Conservation (phyloP, 2,888 invertebrate species). For the Lathronympha strigana region DNA sequence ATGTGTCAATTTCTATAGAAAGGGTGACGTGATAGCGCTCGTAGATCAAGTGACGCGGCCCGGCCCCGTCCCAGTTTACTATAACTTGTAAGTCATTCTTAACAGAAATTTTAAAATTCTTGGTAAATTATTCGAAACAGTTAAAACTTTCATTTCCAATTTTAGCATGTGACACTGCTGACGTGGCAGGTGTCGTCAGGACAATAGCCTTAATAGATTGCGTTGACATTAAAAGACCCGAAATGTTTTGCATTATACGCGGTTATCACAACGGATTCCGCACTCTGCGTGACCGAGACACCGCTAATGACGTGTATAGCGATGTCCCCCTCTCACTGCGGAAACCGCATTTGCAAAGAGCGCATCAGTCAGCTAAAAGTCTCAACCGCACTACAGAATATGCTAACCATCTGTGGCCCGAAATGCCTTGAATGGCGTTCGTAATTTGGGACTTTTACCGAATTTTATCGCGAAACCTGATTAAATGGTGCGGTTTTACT, state of each 20-base stretch:
- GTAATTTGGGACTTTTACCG: conserved; percentile 56
- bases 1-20: conserved; percentile 1
- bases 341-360: too few relatives aligned
- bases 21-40: too few relatives aligned
- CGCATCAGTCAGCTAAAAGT: conserved; percentile 74
- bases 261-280: too few relatives aligned
- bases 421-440: conserved; percentile 62
- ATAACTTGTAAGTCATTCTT: too few relatives aligned
- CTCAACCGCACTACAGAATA: conserved; percentile 71
- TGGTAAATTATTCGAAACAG: too few relatives aligned
- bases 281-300: too few relatives aligned
- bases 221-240: conserved; percentile 64
- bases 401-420: conserved; percentile 22
- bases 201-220: conserved; percentile 72
- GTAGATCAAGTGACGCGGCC: too few relatives aligned
- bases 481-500: conserved; percentile 69
- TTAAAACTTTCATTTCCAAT: conserved; percentile 53
- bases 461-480: conserved; percentile 51
- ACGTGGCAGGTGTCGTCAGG: conserved; percentile 65
- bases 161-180: conserved; percentile 55
- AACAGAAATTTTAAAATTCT: too few relatives aligned
- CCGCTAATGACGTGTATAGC: too few relatives aligned
- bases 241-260: conserved; percentile 61
- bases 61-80: too few relatives aligned
- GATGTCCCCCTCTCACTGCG: too few relatives aligned